Base-by-base conservation (phyloP, 2,888 invertebrate species). In the Caenorhabditis sp. region DNA sequence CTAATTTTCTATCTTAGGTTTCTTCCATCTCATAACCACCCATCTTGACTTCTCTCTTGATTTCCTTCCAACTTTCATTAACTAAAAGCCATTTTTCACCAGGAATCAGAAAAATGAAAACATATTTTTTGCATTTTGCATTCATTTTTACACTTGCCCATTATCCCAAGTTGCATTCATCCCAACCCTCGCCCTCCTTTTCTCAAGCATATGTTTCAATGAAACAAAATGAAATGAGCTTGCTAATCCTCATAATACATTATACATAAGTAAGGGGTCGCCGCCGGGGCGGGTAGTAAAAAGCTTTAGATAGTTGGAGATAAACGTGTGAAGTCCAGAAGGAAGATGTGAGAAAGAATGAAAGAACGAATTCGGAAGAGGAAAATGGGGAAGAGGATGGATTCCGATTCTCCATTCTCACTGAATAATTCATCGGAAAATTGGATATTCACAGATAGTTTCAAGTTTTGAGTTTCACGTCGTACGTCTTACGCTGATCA, bases 291-390 rank as follows among this genome's bases (percentile, higher is more conserved):
- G 65, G 67, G 67, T 53, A 76, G 76, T 76, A 76, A 76, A 76
- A 76, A 76, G 76, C 76, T 76, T 76, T 67, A 76, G 76, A 76
- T 76, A 67, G 67, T 76, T 61, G 51, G 53, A 58, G 76, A 76
- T 76, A 76, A 76, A 76, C 76, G 76, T 76, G 76, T 67, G 76
- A 76, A 76, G 51, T 28, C 40, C 26, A 22, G 62, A 62, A 44
- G 62, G 55, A 9, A 26, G 44, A 53, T 51, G 71, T 32, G 62
- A 62, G 40, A 53, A 62, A 9, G 28, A 55, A 53, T 51, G 71
- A 28, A 51, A 56, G 64, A 71, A 72, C 61, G 65, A 67, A 67
- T 76, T 76, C 76, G 55, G 61, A 61, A 53, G 53, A 9, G 32
- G 67, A n/a, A n/a, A n/a, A n/a, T n/a, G n/a, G n/a, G n/a, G n/a